phyloP scores from a whole-genome alignment of 92 coral and sea anemone species.

The Palythoa heliodiscus region DNA sequence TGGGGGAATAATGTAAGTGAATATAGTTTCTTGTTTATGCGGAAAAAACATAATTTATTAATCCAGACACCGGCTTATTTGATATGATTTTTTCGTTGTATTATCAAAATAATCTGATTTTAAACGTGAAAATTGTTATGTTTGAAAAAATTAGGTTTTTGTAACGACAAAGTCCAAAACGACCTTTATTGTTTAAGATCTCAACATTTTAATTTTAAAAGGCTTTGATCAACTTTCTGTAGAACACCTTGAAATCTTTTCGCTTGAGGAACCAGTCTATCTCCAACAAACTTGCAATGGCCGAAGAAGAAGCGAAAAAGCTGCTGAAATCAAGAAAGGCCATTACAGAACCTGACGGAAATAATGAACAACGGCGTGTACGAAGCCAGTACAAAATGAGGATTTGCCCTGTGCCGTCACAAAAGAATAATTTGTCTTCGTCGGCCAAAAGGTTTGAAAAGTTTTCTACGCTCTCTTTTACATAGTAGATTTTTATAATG shows the following conservation, averaged over 20 bases:
- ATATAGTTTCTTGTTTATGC: background rate
- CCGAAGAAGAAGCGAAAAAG: conserved; percentile 20
- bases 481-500: background rate
- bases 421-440: conserved; percentile 18
- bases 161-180: background rate
- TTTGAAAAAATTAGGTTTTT: background rate
- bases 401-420: conserved; percentile 36
- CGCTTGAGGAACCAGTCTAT: background rate
- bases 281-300: conserved; percentile 21
- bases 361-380: conserved; percentile 10
- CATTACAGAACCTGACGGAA: conserved; percentile 22
- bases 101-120: too few relatives aligned
- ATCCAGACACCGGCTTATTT: too few relatives aligned
- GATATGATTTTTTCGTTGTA: too few relatives aligned
- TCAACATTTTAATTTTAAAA: background rate
- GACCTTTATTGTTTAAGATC: background rate
- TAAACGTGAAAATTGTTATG: background rate
- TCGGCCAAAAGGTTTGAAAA: conserved; percentile 39
- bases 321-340: background rate
- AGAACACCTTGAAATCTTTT: background rate
- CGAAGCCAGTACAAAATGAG: conserved; percentile 34
- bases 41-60: background rate
- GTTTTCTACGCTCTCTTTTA: background rate
- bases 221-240: background rate
- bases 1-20: background rate